Evolutionary conservation across 2,888 invertebrate species (phyloP).

Genomic region (Sicus ferrugineus): DNA sequence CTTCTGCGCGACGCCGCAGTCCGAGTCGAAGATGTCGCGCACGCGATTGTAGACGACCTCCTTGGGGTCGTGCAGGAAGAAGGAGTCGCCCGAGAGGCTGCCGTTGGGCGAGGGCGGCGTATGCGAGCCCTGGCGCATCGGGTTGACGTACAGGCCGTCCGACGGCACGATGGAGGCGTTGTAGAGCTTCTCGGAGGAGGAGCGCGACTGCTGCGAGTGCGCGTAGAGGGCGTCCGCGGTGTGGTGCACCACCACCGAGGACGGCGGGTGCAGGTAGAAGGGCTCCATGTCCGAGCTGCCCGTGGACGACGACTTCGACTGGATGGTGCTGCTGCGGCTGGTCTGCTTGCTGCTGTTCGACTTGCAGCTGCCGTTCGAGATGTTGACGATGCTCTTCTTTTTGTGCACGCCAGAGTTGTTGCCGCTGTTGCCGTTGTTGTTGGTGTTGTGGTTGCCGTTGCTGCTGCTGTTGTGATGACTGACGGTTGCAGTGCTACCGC

Average conservation of each 20-base stretch:
- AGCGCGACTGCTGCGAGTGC: constrained; percentile 51
- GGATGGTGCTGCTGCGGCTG: constrained; percentile 63
- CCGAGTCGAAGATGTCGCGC: constrained; percentile 79
- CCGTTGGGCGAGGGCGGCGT: constrained; percentile 69
- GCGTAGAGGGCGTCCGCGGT: constrained; percentile 60
- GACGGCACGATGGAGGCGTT: constrained; percentile 55
- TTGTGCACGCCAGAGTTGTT: constrained; percentile 9
- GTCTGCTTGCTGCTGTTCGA: constrained; percentile 59
- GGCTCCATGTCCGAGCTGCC: constrained; percentile 69
- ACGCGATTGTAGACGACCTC: constrained; percentile 85
- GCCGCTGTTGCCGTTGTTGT: constrained; percentile 43
- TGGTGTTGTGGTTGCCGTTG: constrained; percentile 44
- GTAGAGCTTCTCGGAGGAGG: constrained; percentile 61
- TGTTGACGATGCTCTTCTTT: constrained; percentile 29
- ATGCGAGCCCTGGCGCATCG: constrained; percentile 71
- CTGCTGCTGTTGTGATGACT: constrained; percentile 39
- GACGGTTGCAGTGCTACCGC: constrained; percentile 37
- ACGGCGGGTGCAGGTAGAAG: constrained; percentile 81
- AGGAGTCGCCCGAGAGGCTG: constrained; percentile 72
- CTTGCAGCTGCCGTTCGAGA: constrained; percentile 52
- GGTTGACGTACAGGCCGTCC: constrained; percentile 85
- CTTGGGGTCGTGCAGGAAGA: constrained; percentile 85
- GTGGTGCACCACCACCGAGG: constrained; percentile 53
- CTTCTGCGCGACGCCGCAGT: constrained; percentile 58
- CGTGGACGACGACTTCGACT: constrained; percentile 64